Evolutionary conservation across 2,888 invertebrate species (phyloP), one percentile per base, ranked within the genome.

Genomic region (Quadroppia sp.): DNA sequence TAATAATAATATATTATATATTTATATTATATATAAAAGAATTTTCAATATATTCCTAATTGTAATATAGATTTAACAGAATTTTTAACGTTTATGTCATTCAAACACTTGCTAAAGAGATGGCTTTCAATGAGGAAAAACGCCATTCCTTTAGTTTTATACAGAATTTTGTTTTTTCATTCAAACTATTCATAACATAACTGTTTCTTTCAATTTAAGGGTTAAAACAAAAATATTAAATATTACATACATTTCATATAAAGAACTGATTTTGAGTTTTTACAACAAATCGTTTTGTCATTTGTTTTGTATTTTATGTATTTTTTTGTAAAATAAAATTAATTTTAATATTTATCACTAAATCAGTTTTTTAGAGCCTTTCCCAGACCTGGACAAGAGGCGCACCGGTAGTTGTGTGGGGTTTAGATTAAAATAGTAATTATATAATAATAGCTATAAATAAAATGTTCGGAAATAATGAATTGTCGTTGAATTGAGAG

Each of bases 341-440:
- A n/a, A 15, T 11, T 4, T 45, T 69, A 17, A 23, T 20, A 20
- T 40, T 69, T 59, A 42, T 42, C 69, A 69, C 45, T 69, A 69
- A 69, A 42, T 42, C 25, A 23, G 45, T 69, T 69, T 64, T 69
- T 69, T 45, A 25, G 25, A 45, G 45, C 69, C 45, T 69, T 45
- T 28, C 69, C 69, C 17, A 45, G 45, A 69, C 25, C 25, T 69
- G 69, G 69, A 69, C 69, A 69, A 69, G 40, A 69, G 69, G 69
- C 69, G 69, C 69, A 69, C 69, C 69, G 69, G 69, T 69, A 69
- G 20, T 69, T 69, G 45, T 45, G 69, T 40, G 20, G 64, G 13
- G 7, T 36, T n/a, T 53, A 23, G 28, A 30, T 20, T 64, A 64
- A 28, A 64, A 64, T 64, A 36, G 36, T 64, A 64, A 64, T 64